phyloP scores from a whole-genome alignment of 2,113 vertebrate species.

The Saccopteryx leptura region DNA sequence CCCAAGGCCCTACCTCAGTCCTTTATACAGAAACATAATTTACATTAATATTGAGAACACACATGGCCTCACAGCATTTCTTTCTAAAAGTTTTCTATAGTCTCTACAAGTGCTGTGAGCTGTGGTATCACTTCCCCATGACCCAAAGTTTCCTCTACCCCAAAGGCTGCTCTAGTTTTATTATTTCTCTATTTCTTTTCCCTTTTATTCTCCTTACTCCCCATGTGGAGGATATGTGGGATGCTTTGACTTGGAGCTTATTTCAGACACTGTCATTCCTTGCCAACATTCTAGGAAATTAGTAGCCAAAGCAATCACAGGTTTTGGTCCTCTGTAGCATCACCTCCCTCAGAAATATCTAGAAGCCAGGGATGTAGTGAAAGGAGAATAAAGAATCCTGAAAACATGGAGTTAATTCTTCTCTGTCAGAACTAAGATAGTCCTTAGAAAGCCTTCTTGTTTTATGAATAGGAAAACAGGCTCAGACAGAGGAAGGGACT shows the following conservation, averaged over 20 bases:
- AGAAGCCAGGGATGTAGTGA: neutral
- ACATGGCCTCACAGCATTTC: neutral
- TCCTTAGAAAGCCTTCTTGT: neutral
- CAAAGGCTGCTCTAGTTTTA: neutral
- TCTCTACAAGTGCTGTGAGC: neutral
- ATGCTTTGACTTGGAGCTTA: constrained; percentile 11
- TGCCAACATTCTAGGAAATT: constrained; percentile 23
- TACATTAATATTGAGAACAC: neutral
- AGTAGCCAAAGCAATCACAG: neutral
- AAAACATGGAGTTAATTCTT: neutral
- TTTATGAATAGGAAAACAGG: neutral
- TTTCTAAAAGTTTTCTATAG: neutral
- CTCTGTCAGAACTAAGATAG: neutral
- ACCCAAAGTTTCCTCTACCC: neutral
- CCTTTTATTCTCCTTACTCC: neutral
- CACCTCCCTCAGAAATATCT: neutral
- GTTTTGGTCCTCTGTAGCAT: neutral
- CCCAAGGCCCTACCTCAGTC: neutral
- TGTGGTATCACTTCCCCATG: neutral
- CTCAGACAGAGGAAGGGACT: neutral
- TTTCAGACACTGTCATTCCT: neutral
- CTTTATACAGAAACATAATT: neutral
- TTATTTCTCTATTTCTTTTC: neutral
- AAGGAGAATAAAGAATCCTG: neutral
- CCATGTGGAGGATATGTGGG: neutral